A percentile compares a stretch with the other conserved stretches of the same genome.
phyloP scores from a whole-genome alignment of 2,113 vertebrate genomes.

The Sorex araneus region DNA sequence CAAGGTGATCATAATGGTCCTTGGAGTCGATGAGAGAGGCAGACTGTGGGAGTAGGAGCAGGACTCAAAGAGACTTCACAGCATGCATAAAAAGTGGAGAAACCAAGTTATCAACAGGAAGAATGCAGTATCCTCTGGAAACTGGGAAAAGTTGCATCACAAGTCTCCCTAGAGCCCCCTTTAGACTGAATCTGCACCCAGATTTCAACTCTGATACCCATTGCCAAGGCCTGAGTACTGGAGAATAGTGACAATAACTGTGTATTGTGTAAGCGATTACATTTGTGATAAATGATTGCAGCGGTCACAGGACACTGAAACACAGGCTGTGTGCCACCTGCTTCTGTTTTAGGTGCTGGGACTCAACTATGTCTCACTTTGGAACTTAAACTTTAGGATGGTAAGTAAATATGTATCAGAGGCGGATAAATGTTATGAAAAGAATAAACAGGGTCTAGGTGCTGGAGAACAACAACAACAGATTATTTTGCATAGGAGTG shows the following conservation, averaged over 20 bases:
- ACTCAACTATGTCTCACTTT: background rate
- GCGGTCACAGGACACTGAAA: background rate
- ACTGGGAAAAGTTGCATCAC: background rate
- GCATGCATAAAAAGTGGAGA: background rate
- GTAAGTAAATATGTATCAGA: constrained; percentile 6
- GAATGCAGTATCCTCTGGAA: background rate
- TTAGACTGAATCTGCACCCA: background rate
- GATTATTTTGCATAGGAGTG: background rate
- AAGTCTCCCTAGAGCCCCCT: background rate
- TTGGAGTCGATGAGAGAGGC: background rate
- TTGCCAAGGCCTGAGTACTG: constrained; percentile 35
- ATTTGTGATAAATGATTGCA: background rate
- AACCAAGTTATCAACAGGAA: background rate
- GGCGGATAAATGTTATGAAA: background rate
- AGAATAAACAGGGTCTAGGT: background rate
- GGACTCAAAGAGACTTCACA: background rate
- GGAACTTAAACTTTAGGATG: background rate
- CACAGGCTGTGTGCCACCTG: background rate
- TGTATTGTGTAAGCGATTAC: constrained; percentile 3
- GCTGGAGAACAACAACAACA: background rate
- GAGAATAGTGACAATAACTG: background rate
- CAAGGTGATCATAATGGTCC: background rate
- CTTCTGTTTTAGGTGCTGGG: background rate
- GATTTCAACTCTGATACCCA: constrained; percentile 14
- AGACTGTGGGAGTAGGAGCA: background rate